Evolutionary conservation across 2,888 invertebrate genomes (phyloP), one percentile per base, ranked within the genome.

Genomic region (Polietes domitor): DNA sequence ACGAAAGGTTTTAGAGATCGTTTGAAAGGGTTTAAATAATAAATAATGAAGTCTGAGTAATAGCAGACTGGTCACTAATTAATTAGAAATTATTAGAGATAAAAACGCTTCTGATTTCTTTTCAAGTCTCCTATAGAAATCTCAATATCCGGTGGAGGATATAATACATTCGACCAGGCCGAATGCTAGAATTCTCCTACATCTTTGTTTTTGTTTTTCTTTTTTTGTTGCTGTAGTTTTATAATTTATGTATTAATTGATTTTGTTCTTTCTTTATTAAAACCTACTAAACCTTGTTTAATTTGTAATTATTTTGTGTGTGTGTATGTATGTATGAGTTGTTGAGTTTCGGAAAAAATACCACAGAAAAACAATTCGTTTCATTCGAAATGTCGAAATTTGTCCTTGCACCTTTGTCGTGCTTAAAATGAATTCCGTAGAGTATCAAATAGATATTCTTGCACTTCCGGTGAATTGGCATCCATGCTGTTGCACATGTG

Each of bases 391-490:
- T 77, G 74, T 81, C 21, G 15, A 76, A 37, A 58, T 77, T 86
- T 82, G 50, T 71, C 72, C 65, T 74, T 12, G 47, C 26, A n/a
- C 63, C 41, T 12, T 47, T 32, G 17, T 61, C 17, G 10, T 50
- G n/a, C 17, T 79, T 85, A 94, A 89, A 95, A 95, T 82, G 95
- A 95, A 92, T 95, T 95, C 88, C 95, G 93, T 88, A 95, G 92
- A 74, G 94, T 94, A 88, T 95, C 95, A 94, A 96, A 96, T 90
- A 95, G 93, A 89, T 95, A 95, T 88, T 96, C 95, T 58, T 95
- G 94, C 83, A 95, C 94, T 89, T 95, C 95, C 80, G 94, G 94
- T 83, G 94, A 93, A 88, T 93, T 93, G 32, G 94, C 93, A 87
- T 94, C 94, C 91, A 94, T 92, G 55, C 94, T 94, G 84, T 93